Percentiles rank a stretch among this genome's conserved stretches.
Conservation (phyloP, 2,888 invertebrate genomes). For the Notodonta ziczac region DNA sequence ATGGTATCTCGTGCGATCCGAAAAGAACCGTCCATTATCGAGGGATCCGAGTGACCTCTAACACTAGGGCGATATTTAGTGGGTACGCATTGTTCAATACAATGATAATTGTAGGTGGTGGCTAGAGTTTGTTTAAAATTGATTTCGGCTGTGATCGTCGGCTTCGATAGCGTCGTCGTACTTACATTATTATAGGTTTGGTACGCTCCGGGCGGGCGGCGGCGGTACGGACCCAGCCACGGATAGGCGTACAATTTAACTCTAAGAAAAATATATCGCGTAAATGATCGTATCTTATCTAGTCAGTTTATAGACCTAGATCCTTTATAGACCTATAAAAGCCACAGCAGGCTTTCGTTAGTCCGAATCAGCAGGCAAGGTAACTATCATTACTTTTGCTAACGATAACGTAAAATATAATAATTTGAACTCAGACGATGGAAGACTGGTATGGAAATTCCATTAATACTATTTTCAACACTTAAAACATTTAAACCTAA, state of each 20-base stretch:
- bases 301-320: background rate
- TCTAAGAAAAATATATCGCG: constrained; percentile 4
- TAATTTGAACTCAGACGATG: background rate
- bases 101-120: constrained; percentile 81
- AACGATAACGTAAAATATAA: background rate
- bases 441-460: background rate
- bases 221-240: constrained; percentile 6
- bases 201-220: constrained; percentile 35
- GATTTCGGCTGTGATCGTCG: constrained; percentile 77
- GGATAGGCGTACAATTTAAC: background rate
- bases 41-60: constrained; percentile 72
- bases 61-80: constrained; percentile 72
- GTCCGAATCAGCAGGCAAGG: background rate
- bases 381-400: background rate
- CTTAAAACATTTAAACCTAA: background rate
- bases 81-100: constrained; percentile 72
- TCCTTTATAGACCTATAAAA: background rate
- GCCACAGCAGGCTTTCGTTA: background rate
- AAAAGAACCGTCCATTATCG: constrained; percentile 76
- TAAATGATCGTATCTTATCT: constrained; percentile 4
- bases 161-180: constrained; percentile 67
- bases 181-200: constrained; percentile 68
- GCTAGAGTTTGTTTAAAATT: constrained; percentile 83
- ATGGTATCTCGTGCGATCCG: constrained; percentile 76
- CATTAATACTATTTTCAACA: background rate